A percentile compares a stretch with the other conserved stretches of the same genome.
phyloP scores from a whole-genome alignment of 2,113 vertebrate genomes.

The Romanogobio albipinnatus region DNA sequence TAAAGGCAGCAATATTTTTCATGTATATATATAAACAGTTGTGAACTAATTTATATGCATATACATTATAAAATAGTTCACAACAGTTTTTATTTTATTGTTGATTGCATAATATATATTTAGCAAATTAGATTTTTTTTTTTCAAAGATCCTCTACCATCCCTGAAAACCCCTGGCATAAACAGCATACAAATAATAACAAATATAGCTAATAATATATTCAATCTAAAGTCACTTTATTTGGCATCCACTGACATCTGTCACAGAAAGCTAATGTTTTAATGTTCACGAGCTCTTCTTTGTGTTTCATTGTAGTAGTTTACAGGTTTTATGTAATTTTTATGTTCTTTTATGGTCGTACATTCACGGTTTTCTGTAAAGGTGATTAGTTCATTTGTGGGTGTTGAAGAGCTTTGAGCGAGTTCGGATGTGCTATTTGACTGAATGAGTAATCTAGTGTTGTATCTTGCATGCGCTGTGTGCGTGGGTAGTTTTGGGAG shows the following conservation, averaged over 20 bases:
- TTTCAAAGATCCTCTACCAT: background rate
- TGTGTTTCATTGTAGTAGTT: background rate
- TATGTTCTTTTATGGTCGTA: slow-evolving; percentile 11
- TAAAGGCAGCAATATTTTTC: background rate
- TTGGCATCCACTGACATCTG: background rate
- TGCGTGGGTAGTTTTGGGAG: slow-evolving; percentile 22
- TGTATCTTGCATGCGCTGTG: background rate
- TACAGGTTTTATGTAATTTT: background rate
- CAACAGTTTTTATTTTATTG: too few relatives aligned
- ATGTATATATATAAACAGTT: background rate
- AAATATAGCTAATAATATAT: background rate
- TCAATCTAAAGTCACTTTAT: background rate
- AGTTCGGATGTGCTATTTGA: slow-evolving; percentile 16
- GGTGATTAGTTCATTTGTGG: slow-evolving; percentile 3
- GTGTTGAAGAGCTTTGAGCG: slow-evolving; percentile 12
- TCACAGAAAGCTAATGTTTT: background rate
- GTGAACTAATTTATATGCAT: too few relatives aligned
- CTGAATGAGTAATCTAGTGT: slow-evolving; percentile 24
- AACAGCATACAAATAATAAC: background rate
- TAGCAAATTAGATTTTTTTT: background rate
- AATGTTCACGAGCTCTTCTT: background rate
- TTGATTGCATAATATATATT: background rate
- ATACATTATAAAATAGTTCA: too few relatives aligned
- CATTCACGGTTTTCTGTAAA: background rate
- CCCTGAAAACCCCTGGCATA: background rate